Evolutionary conservation across 2,113 vertebrate genomes (phyloP).

Genomic region (Oplegnathus fasciatus): DNA sequence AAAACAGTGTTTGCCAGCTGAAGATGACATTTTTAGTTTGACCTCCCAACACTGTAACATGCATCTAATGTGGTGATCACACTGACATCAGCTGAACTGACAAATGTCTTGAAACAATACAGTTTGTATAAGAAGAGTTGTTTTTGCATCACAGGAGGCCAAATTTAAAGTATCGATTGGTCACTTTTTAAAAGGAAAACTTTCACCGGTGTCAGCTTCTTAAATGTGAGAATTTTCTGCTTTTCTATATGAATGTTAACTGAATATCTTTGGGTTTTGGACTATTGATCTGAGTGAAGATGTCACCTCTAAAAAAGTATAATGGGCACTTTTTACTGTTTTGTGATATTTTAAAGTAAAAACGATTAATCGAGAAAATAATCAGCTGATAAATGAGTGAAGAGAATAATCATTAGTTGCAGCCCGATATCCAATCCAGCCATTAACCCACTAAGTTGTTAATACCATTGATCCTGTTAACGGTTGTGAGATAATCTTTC

Average conservation of each 20-base stretch:
- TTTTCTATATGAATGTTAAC: no score
- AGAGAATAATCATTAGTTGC: neutral
- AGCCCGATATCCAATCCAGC: neutral
- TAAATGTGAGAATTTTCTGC: no score
- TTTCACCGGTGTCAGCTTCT: no score
- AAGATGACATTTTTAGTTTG: neutral
- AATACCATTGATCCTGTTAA: conserved; percentile 2
- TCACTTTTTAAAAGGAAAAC: no score
- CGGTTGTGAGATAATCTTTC: conserved; percentile 21
- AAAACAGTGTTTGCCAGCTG: neutral
- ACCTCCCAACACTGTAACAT: neutral
- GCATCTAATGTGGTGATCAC: neutral
- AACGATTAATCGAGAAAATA: neutral
- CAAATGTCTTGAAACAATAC: neutral
- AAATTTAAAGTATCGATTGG: neutral
- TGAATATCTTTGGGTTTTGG: no score
- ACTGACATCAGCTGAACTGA: neutral
- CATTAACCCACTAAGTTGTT: neutral
- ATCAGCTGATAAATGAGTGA: neutral
- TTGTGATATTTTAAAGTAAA: neutral
- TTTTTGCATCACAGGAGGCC: neutral
- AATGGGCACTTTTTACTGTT: neutral
- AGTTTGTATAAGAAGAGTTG: no score
- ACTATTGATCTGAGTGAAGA: neutral
- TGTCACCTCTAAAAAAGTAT: neutral